Percentiles rank a stretch among this genome's conserved stretches.
Conservation (phyloP, 2,888 invertebrate genomes). For the Lithophane ornitopus region DNA sequence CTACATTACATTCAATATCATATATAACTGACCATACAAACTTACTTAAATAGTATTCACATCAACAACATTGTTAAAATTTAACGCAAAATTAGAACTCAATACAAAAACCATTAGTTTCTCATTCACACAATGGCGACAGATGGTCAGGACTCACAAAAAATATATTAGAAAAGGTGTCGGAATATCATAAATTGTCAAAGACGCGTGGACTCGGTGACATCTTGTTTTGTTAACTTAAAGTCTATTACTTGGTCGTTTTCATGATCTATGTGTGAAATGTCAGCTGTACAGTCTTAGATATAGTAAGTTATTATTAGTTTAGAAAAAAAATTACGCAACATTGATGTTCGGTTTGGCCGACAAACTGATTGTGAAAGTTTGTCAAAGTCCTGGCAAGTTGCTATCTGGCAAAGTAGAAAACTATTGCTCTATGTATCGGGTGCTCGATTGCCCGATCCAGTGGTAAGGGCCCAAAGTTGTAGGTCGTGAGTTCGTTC, state of each 20-base stretch:
- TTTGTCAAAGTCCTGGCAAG: not conserved
- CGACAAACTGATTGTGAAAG: not conserved
- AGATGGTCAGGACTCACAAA: slow-evolving; percentile 49
- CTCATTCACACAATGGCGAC: slow-evolving; percentile 36
- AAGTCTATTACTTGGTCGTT: slow-evolving; percentile 40
- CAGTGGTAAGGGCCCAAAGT: not conserved
- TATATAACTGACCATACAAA: slow-evolving; percentile 30
- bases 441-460: not conserved
- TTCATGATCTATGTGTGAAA: slow-evolving; percentile 29
- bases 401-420: not conserved
- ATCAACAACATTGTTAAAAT: slow-evolving; percentile 59
- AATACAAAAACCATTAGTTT: slow-evolving; percentile 56
- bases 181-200: slow-evolving; percentile 55
- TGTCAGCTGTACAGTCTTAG: slow-evolving; percentile 24
- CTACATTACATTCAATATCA: slow-evolving; percentile 9
- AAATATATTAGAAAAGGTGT: slow-evolving; percentile 51
- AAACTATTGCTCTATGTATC: not conserved
- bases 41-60: slow-evolving; percentile 8
- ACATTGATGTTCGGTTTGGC: slow-evolving; percentile 1
- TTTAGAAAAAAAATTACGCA: slow-evolving; percentile 14
- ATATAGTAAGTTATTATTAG: not conserved
- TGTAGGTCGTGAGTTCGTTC: not conserved
- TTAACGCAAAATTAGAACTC: slow-evolving; percentile 66
- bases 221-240: slow-evolving; percentile 44
- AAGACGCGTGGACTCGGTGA: slow-evolving; percentile 29